phyloP scores from a whole-genome alignment of 2,888 invertebrate species.

The Eupithecia subumbrata region DNA sequence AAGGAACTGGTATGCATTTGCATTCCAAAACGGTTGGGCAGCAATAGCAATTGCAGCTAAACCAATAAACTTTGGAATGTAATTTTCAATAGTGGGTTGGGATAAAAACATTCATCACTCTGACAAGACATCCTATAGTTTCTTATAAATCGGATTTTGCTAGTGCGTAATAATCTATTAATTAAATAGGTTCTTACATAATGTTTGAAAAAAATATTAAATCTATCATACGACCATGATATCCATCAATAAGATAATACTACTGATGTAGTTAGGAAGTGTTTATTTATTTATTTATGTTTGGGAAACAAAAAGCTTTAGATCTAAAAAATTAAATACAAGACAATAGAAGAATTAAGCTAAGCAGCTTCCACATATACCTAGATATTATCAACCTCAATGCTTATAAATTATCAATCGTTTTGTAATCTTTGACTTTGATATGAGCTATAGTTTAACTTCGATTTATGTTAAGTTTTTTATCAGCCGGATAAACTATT shows the following conservation, averaged over 20 bases:
- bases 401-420: no score
- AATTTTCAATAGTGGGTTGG: background rate
- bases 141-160: background rate
- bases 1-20: constrained; percentile 5
- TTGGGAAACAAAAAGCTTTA: no score
- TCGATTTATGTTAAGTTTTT: background rate
- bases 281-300: no score
- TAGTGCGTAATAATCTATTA: background rate
- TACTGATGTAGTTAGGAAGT: no score
- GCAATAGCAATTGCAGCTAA: background rate
- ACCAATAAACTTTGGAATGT: background rate
- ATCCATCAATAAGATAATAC: no score
- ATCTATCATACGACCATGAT: no score
- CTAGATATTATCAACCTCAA: no score
- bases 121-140: background rate
- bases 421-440: no score
- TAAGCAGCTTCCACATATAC: no score
- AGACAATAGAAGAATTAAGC: no score
- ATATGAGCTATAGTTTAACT: background rate
- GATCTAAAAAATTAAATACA: no score
- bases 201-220: background rate
- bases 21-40: background rate
- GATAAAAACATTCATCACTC: background rate
- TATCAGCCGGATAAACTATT: background rate
- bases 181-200: background rate